A percentile compares a stretch with the other conserved stretches of the same genome.
Conservation (phyloP, 1,140 invertebrate species). For the Xylocopa sonorina region DNA sequence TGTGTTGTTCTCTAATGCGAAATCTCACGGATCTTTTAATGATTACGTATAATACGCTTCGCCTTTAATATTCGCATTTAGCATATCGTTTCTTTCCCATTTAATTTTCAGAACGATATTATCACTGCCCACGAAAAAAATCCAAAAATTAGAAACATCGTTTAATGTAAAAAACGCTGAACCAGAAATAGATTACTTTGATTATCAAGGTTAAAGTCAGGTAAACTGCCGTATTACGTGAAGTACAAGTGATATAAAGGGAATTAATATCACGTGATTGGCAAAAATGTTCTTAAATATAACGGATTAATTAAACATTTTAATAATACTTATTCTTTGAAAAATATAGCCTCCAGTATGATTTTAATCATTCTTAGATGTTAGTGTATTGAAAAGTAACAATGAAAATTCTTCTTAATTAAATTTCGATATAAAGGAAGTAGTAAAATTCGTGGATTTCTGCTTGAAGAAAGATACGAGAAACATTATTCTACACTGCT, state of each 20-base stretch:
- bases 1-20: conserved; percentile 7
- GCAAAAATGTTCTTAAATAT: neutral
- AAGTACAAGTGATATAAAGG: conserved; percentile 15
- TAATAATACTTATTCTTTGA: conserved; percentile 1
- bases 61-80: neutral
- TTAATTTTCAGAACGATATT: conserved; percentile 72
- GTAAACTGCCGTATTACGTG: conserved; percentile 17
- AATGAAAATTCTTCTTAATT: neutral
- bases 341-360: neutral
- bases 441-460: neutral
- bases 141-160: conserved; percentile 62
- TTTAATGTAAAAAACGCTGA: conserved; percentile 61
- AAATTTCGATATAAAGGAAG: no score
- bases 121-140: conserved; percentile 70
- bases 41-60: no score
- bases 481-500: neutral
- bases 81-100: conserved; percentile 30
- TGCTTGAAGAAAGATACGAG: neutral
- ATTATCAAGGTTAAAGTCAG: conserved; percentile 61
- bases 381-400: neutral
- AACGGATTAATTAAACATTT: conserved; percentile 16
- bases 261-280: neutral
- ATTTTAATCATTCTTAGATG: neutral
- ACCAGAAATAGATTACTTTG: conserved; percentile 73
- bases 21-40: neutral